Evolutionary conservation across 2,888 invertebrate genomes (phyloP).

Genomic region (Meiosimyza decipiens): DNA sequence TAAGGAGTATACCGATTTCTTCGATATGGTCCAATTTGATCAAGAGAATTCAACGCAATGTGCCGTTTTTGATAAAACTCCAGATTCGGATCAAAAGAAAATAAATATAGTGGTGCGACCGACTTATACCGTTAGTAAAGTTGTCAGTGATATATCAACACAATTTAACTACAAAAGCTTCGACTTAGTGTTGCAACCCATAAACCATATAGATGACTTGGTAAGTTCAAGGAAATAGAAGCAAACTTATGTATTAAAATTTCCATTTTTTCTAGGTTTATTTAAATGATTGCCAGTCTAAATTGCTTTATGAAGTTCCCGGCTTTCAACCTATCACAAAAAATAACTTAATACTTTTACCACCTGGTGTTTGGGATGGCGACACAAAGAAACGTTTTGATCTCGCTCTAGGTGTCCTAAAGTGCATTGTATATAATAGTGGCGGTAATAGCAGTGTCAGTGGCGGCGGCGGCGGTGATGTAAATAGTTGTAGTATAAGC

Average conservation of each 20-base stretch:
- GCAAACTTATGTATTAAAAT: neutral
- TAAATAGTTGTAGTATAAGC: slow-evolving; percentile 27
- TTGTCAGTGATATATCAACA: slow-evolving; percentile 60
- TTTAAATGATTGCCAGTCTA: slow-evolving; percentile 56
- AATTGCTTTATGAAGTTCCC: slow-evolving; percentile 55
- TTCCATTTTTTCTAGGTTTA: slow-evolving; percentile 52
- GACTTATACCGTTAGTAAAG: slow-evolving; percentile 59
- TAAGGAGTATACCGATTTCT: slow-evolving; percentile 44
- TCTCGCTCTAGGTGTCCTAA: slow-evolving; percentile 41
- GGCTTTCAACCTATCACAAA: slow-evolving; percentile 59
- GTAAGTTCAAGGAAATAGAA: slow-evolving; percentile 44
- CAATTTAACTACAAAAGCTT: slow-evolving; percentile 62
- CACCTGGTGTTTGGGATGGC: slow-evolving; percentile 59
- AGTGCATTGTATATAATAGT: slow-evolving; percentile 7
- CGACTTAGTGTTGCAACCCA: slow-evolving; percentile 62
- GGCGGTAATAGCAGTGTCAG: slow-evolving; percentile 9
- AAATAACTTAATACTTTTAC: slow-evolving; percentile 60
- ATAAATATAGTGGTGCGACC: slow-evolving; percentile 63
- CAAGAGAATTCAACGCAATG: slow-evolving; percentile 58
- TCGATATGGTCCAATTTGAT: slow-evolving; percentile 54
- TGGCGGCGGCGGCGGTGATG: slow-evolving; percentile 26
- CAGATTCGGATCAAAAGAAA: slow-evolving; percentile 63
- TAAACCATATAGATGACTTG: slow-evolving; percentile 52
- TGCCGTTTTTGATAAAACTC: slow-evolving; percentile 63
- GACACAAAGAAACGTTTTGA: slow-evolving; percentile 58